Conservation (phyloP, 2,888 invertebrate species). For the Agrilus biguttatus region DNA sequence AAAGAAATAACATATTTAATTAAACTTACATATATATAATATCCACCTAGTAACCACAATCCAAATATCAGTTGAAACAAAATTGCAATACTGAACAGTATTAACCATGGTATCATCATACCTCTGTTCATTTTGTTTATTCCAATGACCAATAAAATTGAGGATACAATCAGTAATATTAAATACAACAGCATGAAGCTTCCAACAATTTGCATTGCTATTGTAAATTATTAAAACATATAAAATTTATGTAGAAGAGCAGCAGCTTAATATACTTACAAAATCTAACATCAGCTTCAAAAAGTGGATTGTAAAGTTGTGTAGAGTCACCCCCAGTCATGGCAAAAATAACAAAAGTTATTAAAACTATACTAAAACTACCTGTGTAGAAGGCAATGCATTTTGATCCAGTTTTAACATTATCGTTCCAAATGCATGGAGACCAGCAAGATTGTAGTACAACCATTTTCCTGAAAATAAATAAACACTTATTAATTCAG, state of each 20-base stretch:
- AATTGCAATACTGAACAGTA: slow-evolving; percentile 51
- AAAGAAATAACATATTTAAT: slow-evolving; percentile 1
- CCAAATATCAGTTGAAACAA: slow-evolving; percentile 67
- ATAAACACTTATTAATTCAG: no score
- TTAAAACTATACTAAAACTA: slow-evolving; percentile 57
- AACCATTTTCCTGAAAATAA: slow-evolving; percentile 37
- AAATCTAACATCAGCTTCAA: slow-evolving; percentile 68
- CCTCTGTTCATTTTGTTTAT: slow-evolving; percentile 60
- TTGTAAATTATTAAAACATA: slow-evolving; percentile 18
- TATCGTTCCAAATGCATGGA: slow-evolving; percentile 73
- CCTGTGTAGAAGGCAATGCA: slow-evolving; percentile 69
- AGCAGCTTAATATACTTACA: slow-evolving; percentile 38
- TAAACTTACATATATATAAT: slow-evolving; percentile 76
- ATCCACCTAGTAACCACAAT: slow-evolving; percentile 74
- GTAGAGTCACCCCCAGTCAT: slow-evolving; percentile 79
- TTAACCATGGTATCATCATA: slow-evolving; percentile 68
- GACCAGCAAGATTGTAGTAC: slow-evolving; percentile 72
- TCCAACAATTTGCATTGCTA: slow-evolving; percentile 63
- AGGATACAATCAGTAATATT: slow-evolving; percentile 37
- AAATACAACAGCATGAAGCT: slow-evolving; percentile 46
- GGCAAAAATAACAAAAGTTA: slow-evolving; percentile 61
- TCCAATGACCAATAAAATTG: slow-evolving; percentile 47
- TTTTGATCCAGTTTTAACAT: slow-evolving; percentile 59
- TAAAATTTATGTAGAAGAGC: not conserved
- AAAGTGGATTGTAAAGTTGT: slow-evolving; percentile 76